Evolutionary conservation across 1,140 invertebrate species (phyloP).

Genomic region (Zaprionus ghesquierei): DNA sequence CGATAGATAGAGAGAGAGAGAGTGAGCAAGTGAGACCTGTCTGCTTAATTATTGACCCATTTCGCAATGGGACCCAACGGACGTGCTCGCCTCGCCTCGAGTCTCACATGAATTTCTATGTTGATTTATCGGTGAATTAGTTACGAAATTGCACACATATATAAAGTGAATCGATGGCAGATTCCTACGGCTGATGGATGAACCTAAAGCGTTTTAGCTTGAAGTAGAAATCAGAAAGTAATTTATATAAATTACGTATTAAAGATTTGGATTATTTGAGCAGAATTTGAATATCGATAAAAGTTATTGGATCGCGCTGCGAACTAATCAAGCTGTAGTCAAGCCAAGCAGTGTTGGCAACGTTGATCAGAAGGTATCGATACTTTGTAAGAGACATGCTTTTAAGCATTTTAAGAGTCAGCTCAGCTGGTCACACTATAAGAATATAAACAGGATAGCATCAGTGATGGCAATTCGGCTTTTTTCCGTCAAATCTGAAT

Average conservation of each 20-base stretch:
- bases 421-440: no score
- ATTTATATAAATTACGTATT: not conserved
- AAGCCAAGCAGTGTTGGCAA: no score
- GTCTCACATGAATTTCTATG: not conserved
- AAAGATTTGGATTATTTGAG: not conserved
- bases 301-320: not conserved
- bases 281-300: not conserved
- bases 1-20: not conserved
- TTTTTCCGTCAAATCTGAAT: no score
- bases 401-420: no score
- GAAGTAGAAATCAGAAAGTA: not conserved
- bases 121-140: not conserved
- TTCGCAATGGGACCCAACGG: not conserved
- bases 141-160: not conserved
- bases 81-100: not conserved
- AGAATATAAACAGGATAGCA: no score
- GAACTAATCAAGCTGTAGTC: not conserved
- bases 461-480: no score
- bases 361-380: no score
- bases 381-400: no score
- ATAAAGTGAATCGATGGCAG: not conserved
- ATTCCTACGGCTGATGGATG: not conserved
- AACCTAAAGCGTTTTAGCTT: not conserved
- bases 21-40: not conserved
- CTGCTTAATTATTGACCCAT: conserved; percentile 9